A percentile compares a stretch with the other conserved stretches of the same genome.
Evolutionary conservation across 2,797 vertebrate species (phyloP).

Genomic region (Sylvilagus floridanus): DNA sequence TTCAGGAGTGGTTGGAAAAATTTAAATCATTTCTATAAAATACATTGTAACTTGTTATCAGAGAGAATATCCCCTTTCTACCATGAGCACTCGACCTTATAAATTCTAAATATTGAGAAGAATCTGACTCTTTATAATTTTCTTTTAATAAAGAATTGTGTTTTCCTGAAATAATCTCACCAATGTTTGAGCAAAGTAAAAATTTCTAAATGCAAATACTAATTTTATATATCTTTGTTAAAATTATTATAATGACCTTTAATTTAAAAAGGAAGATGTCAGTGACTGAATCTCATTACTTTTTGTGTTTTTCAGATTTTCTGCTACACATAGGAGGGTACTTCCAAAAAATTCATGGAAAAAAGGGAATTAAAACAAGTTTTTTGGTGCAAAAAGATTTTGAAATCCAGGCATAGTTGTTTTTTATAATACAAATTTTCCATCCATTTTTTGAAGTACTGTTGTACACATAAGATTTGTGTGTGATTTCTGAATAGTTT

Average conservation of each 20-base stretch:
- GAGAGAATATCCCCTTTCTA: background rate
- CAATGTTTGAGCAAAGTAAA: constrained; percentile 24
- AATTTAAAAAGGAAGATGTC: background rate
- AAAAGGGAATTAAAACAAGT: too few relatives aligned
- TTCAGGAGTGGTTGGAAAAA: constrained; percentile 49
- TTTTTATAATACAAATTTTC: too few relatives aligned
- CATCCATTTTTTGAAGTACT: too few relatives aligned
- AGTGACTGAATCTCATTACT: background rate
- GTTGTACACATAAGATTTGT: background rate
- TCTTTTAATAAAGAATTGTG: constrained; percentile 46
- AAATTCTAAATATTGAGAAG: constrained; percentile 2
- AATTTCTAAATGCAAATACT: background rate
- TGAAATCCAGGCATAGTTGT: too few relatives aligned
- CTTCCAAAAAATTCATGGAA: too few relatives aligned
- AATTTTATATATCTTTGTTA: constrained; percentile 32
- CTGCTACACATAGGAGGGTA: background rate
- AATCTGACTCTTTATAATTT: background rate
- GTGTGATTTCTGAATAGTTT: constrained; percentile 33
- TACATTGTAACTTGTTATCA: background rate
- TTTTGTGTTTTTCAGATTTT: constrained; percentile 12
- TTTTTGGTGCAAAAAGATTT: too few relatives aligned
- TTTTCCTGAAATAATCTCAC: constrained; percentile 20
- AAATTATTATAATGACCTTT: constrained; percentile 32
- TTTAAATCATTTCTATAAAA: constrained; percentile 47
- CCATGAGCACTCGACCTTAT: constrained; percentile 7